phyloP scores from a whole-genome alignment of 2,888 invertebrate genomes.

The Spisula subtruncata region DNA sequence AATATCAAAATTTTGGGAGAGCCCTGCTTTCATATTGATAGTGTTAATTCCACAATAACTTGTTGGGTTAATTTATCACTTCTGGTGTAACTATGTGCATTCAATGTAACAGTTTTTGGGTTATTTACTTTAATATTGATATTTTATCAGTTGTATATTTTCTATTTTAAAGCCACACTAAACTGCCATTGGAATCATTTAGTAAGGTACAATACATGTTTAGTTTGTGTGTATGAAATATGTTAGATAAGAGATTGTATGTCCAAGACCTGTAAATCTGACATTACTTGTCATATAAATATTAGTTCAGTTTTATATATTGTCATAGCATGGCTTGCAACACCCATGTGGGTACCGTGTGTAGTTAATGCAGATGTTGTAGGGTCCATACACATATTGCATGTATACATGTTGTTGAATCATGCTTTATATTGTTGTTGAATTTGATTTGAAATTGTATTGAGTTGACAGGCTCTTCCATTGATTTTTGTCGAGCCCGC shows the following conservation, averaged over 20 bases:
- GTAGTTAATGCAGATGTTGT: not conserved
- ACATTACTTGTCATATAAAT: too few relatives aligned
- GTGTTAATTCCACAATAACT: too few relatives aligned
- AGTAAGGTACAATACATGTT: not conserved
- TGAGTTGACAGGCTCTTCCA: too few relatives aligned
- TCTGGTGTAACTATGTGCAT: not conserved
- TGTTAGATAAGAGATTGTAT: constrained; percentile 2
- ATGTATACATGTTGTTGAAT: not conserved
- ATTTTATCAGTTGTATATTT: not conserved
- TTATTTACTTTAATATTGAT: not conserved
- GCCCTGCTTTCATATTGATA: too few relatives aligned
- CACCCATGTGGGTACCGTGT: not conserved
- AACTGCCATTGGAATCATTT: not conserved
- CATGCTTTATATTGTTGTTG: not conserved
- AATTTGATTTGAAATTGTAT: too few relatives aligned
- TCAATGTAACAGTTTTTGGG: too few relatives aligned
- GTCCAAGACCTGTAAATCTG: not conserved
- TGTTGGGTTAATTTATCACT: too few relatives aligned
- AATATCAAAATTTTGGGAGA: too few relatives aligned
- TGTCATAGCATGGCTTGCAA: not conserved
- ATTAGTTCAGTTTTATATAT: constrained; percentile 4
- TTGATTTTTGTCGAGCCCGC: too few relatives aligned
- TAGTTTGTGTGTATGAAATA: not conserved
- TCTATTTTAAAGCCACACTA: constrained; percentile 24
- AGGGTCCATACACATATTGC: not conserved